Percentiles rank a stretch among this genome's conserved stretches.
phyloP scores from a whole-genome alignment of 2,888 invertebrate species.

The Neelides folsomi region DNA sequence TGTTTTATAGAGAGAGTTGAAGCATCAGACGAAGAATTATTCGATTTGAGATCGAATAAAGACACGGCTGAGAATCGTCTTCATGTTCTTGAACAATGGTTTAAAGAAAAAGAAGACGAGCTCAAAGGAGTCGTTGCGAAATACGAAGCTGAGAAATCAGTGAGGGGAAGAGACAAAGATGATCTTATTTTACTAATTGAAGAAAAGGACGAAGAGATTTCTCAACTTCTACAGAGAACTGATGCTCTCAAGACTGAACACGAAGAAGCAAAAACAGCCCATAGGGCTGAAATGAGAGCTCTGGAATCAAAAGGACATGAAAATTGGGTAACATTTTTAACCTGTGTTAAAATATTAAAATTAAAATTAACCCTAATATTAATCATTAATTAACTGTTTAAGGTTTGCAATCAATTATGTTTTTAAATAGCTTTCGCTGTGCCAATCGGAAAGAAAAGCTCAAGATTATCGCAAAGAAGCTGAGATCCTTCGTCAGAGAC shows the following conservation, averaged over 20 bases:
- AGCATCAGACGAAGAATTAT: conserved; percentile 11
- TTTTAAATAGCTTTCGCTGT: conserved; percentile 27
- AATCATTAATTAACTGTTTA: too few relatives aligned
- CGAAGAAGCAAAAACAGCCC: conserved; percentile 28
- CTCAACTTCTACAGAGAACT: conserved; percentile 18
- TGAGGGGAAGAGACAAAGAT: conserved; percentile 29
- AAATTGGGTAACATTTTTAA: conserved; percentile 22
- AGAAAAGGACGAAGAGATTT: conserved; percentile 26
- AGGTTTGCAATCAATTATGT: too few relatives aligned
- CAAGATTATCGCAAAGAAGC: conserved; percentile 29
- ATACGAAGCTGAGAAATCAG: conserved; percentile 23
- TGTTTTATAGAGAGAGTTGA: conserved; percentile 14
- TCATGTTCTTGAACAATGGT: conserved; percentile 28
- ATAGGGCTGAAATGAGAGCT: conserved; percentile 26
- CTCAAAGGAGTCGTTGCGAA: conserved; percentile 24
- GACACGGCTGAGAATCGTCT: conserved; percentile 28
- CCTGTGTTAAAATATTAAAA: too few relatives aligned
- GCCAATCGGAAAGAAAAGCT: conserved; percentile 31
- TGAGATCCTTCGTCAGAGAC: conserved; percentile 23
- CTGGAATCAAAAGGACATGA: conserved; percentile 29
- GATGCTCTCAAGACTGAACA: conserved; percentile 26
- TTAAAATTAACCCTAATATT: too few relatives aligned
- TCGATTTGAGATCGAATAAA: conserved; percentile 12
- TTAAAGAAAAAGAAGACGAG: conserved; percentile 32
- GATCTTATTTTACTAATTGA: conserved; percentile 29